Percentiles rank a stretch among this genome's conserved stretches.
Conservation (phyloP, 2,113 vertebrate species). For the Otocyon megalotis region DNA sequence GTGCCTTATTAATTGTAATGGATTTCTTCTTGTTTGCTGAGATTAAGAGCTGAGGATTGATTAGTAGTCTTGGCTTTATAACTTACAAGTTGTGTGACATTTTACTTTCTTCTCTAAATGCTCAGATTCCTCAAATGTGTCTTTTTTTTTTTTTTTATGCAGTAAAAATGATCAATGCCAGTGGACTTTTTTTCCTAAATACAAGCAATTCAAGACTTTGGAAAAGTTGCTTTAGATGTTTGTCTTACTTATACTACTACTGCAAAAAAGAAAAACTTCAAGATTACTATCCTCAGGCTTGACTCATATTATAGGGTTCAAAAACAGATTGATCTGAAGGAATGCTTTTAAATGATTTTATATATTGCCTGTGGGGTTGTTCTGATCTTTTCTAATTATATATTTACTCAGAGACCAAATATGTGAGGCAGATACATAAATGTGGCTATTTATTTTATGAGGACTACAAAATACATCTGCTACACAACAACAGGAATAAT, state of each 20-base stretch:
- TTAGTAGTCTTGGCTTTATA: not conserved
- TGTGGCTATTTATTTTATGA: constrained; percentile 78
- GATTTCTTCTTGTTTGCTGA: constrained; percentile 3
- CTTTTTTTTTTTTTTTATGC: constrained; percentile 12
- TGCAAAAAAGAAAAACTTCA: constrained; percentile 52
- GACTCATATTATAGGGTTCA: constrained; percentile 46
- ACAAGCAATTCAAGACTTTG: constrained; percentile 45
- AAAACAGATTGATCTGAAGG: constrained; percentile 65
- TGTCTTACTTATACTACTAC: constrained; percentile 55
- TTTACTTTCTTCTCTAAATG: not conserved
- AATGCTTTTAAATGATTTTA: constrained; percentile 72
- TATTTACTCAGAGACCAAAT: constrained; percentile 78
- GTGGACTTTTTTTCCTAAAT: not conserved
- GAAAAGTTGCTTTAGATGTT: constrained; percentile 59
- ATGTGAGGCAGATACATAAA: constrained; percentile 75
- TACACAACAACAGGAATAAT: constrained; percentile 67
- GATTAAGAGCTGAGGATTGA: not conserved
- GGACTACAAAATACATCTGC: constrained; percentile 75
- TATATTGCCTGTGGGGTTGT: constrained; percentile 58
- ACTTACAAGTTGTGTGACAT: not conserved
- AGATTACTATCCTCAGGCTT: constrained; percentile 56
- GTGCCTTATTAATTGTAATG: constrained; percentile 39
- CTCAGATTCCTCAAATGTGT: not conserved
- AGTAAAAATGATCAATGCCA: constrained; percentile 49
- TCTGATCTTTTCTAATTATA: constrained; percentile 77